Base-by-base conservation (phyloP, 2,888 invertebrate genomes). In the Lingula anatina region DNA sequence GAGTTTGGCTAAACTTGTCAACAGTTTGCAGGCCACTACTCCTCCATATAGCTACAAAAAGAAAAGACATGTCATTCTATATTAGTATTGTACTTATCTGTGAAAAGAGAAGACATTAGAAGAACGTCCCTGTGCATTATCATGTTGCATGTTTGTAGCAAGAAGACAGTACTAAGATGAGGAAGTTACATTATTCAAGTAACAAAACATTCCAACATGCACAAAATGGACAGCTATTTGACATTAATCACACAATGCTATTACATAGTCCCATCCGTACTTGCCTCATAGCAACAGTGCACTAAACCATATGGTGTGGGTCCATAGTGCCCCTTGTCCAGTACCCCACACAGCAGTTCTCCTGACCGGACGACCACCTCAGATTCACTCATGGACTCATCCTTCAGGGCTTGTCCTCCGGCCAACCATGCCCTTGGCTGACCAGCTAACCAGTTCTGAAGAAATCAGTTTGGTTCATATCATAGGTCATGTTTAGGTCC, bases 251-350 rank as follows among this genome's bases (percentile, higher is more conserved):
- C n/a, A n/a, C n/a, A n/a, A n/a, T n/a, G n/a, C n/a, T n/a, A n/a
- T n/a, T n/a, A n/a, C n/a, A n/a, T n/a, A n/a, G n/a, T n/a, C n/a
- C n/a, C n/a, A n/a, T n/a, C n/a, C n/a, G n/a, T n/a, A 28, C 43
- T 47, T 52, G 74, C 83, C 78, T 94, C 99, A 77, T 89, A 93
- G 78, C 94, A 86, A 68, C 90, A 89, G 76, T 99, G 99, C 20
- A 96, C 86, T 27, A 99, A 83, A 60, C 97, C 92, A 74, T 88
- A 96, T 0, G 90, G 87, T 0, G 96, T 94, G 2, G 96, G 89
- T 15, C 99, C 99, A 71, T 90, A 93, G 71, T 97, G 96, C 9
- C 87, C 89, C 79, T 99, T 99, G 78, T 99, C 99, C 49, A 99
- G 80, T 39, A 96, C 86, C 5, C 99, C 99, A 59, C 84, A 84